Percentiles rank a stretch among this genome's conserved stretches.
Conservation (phyloP, 2,797 vertebrate species). For the Agapornis canus region DNA sequence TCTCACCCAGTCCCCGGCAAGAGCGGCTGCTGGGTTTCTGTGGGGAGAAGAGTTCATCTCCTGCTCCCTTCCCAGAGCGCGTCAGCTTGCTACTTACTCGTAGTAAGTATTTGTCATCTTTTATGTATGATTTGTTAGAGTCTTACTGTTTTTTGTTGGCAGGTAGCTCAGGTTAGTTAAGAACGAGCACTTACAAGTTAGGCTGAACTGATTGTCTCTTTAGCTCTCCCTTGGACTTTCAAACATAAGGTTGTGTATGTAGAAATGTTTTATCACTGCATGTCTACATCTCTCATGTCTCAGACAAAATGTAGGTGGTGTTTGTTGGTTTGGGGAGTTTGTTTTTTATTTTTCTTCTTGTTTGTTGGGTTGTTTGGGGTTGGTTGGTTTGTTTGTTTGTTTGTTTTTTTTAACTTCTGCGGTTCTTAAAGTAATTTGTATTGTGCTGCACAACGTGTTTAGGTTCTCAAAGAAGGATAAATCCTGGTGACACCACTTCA, state of each 20-base stretch:
- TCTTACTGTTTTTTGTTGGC: conserved; percentile 1
- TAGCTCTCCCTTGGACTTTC: background rate
- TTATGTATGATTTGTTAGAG: background rate
- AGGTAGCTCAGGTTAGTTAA: background rate
- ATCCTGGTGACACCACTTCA: background rate
- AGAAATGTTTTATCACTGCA: background rate
- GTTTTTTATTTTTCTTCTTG: background rate
- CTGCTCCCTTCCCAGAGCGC: background rate
- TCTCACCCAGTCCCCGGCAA: background rate
- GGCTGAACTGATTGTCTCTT: background rate
- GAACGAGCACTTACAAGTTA: background rate
- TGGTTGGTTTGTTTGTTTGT: no score
- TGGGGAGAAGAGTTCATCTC: background rate
- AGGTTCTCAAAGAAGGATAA: background rate
- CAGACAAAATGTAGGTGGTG: background rate
- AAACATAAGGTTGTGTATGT: background rate
- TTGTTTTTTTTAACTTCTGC: background rate
- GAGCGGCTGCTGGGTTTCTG: background rate
- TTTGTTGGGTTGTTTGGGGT: background rate
- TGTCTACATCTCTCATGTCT: background rate
- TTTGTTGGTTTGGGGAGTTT: background rate
- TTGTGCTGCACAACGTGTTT: background rate
- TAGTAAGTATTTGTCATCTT: conserved; percentile 45
- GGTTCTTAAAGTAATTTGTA: background rate
- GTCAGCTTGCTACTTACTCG: background rate